Evolutionary conservation across 2,888 invertebrate genomes (phyloP), one percentile per base, ranked within the genome.

Genomic region (Epistrophe grossulariae): DNA sequence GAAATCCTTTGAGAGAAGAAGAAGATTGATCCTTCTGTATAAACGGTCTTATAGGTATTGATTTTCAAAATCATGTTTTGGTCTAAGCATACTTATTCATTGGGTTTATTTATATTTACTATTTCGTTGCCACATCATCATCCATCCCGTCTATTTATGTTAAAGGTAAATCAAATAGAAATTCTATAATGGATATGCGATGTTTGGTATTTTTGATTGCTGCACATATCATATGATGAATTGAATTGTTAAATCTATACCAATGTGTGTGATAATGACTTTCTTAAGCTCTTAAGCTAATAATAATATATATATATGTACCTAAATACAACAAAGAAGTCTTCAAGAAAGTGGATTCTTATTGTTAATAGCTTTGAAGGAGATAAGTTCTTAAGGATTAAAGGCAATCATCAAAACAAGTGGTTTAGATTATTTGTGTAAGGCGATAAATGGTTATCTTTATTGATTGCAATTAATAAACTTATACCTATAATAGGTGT

Each of bases 1-100:
- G 59, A 79, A 28, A 57, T 84, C 70, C 74, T 70, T 71, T 17
- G 43, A 71, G 19, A 38, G 10, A 55, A 19, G 10, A 55, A 19
- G 13, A 50, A 19, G 45, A 74, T 70, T 74, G 60, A 79, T 79
- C 60, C 68, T 60, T 48, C 17, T n/a, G n/a, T n/a, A n/a, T n/a
- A n/a, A 48, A 19, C 0, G 62, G 62, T 64, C 0, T 50, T 45
- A 55, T 79, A n/a, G n/a, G n/a, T n/a, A 62, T 62, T 79, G 79
- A 68, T 79, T 72, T 79, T 66, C 40, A n/a, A 52, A 55, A 73
- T 68, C 19, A 15, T 68, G 31, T 19, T 43, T 40, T 40, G 55
- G 45, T 45, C 17, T 55, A 28, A 28, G 50, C 17, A 40, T 64
- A 24, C 24, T 24, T 24, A 72, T 45, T 72, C 50, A 66, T 59